Evolutionary conservation across 92 coral and sea anemone genomes (phyloP), one percentile per base, ranked within the genome.

Genomic region (Porites evermanni): DNA sequence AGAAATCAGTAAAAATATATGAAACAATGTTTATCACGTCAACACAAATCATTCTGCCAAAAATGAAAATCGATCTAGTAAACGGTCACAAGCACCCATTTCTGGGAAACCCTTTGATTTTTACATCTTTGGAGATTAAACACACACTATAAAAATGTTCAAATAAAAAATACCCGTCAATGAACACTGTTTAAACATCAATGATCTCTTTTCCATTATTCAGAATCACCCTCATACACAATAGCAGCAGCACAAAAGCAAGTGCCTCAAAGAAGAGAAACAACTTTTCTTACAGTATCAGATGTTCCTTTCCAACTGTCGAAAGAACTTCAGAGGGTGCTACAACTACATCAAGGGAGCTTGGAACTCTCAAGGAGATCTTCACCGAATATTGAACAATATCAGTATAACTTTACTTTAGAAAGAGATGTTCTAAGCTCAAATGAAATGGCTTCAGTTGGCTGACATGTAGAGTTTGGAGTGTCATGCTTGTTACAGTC

Each of bases 221-320:
- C 8, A 81, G 86, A 44, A 6, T 70, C 86, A 32, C 67, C 74
- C 7, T 67, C 65, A 8, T 24, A 52, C 19, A 67, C 19, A 19
- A 29, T 23, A 53, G 1, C 72, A 65, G 71, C 52, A 4, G 38
- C 80, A 65, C 72, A 66, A 66, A 67, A 24, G 16, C 67, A 51
- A 12, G 38, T 79, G 3, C 29, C 56, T 29, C 70, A 76, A 59
- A 29, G 65, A 4, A 64, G 75, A 54, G 79, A 88, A 60, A 76
- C 88, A 65, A 89, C 94, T 74, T 89, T 87, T 73, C 60, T 94
- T 20, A 96, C 94, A 5, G 90, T 84, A 17, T 89, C 97, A 29
- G 98, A 96, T 65, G 61, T 96, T 6, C 98, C 98, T 1, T 86
- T 96, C 89, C 83, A 92, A 71, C 78, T 91, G 66, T 94, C 94